Evolutionary conservation across 1,140 invertebrate species (phyloP).

Genomic region (Cydia fagiglandana): DNA sequence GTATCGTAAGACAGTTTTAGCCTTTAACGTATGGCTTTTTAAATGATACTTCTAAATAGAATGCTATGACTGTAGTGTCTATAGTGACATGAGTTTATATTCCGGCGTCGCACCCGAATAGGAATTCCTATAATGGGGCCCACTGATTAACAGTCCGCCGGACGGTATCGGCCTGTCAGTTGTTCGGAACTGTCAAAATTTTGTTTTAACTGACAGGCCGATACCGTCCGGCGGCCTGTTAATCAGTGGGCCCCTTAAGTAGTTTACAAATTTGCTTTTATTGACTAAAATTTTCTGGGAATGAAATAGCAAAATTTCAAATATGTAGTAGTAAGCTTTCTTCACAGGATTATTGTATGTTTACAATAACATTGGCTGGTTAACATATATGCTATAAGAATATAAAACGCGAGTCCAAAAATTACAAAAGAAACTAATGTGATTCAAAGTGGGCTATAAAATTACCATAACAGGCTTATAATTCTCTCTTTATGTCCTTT

Average conservation of each 20-base stretch:
- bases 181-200: too few species aligned
- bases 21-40: neutral
- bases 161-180: too few species aligned
- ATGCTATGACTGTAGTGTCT: too few species aligned
- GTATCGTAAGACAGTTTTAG: neutral
- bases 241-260: too few species aligned
- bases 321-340: neutral
- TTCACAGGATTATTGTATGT: neutral
- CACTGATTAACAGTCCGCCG: too few species aligned
- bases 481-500: neutral
- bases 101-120: too few species aligned
- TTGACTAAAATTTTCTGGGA: neutral
- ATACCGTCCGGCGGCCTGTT: too few species aligned
- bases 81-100: too few species aligned
- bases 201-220: too few species aligned
- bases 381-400: neutral
- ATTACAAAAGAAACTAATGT: neutral
- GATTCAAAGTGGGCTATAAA: neutral
- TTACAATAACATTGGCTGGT: neutral
- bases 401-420: neutral
- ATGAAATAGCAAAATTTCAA: neutral
- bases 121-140: too few species aligned
- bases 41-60: neutral
- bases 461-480: conserved; percentile 12
- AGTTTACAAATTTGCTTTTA: neutral